Evolutionary conservation across 2,888 invertebrate genomes (phyloP), one percentile per base, ranked within the genome.

Genomic region (Anthrax anthrax): DNA sequence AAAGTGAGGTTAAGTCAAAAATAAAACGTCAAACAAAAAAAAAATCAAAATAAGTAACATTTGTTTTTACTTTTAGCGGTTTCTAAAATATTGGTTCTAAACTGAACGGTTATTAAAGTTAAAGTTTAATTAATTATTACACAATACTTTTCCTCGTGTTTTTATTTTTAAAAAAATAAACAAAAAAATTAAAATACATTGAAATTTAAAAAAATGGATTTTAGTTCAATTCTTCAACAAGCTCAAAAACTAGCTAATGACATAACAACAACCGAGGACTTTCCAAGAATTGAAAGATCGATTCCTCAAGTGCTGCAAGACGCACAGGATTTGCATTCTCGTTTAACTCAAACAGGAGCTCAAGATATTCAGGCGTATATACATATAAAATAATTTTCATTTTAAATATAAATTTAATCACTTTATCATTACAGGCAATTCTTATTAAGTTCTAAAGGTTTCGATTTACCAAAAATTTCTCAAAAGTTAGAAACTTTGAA

Each of bases 221-320:
- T 95, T 60, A 84, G 83, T 55, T 84, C 89, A 60, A 75, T 96
- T 56, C 73, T 95, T 47, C 84, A 89, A 63, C 84, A 89, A 70
- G 94, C 95, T 12, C 91, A 95, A 62, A 88, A 90, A 63, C 72
- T 96, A 50, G 85, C 89, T 1, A 85, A 87, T 51, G 88, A 90
- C 63, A 84, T 91, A 16, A 87, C 87, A 67, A 83, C 82, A 52
- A 84, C 84, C 57, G 83, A 83, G 54, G 91, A 92, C 58, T 63
- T 84, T 47, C 85, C 85, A 10, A 78, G 82, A 62, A 88, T 95
- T 4, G 90, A 94, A 59, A 74, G 95, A 50, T 92, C 91, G 51
- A 71, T 95, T 44, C 79, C 86, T 14, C 95, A 96, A 71, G 87
- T 96, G 39, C 70, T 90, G 41, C 91, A 95, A 62, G 91, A 89